Evolutionary conservation across 2,797 vertebrate species (phyloP).

Genomic region (Rhinella marina): DNA sequence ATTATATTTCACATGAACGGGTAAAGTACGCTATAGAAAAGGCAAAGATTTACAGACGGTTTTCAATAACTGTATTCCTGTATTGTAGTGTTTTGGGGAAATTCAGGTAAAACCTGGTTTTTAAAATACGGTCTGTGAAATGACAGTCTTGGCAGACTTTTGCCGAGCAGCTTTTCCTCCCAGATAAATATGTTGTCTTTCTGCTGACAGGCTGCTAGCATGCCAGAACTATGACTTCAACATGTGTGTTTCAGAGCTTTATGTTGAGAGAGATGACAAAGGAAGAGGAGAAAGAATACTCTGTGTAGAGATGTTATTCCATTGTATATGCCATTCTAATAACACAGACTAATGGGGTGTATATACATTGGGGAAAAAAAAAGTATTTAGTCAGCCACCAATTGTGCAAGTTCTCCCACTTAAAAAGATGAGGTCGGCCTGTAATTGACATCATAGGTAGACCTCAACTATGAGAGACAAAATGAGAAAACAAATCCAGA

Average conservation of each 20-base stretch:
- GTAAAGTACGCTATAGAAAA: neutral
- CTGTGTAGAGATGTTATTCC: neutral
- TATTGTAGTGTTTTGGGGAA: slow-evolving; percentile 20
- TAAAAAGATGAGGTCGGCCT: too few relatives aligned
- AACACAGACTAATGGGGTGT: neutral
- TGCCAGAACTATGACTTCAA: slow-evolving; percentile 55
- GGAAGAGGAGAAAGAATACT: slow-evolving; percentile 8
- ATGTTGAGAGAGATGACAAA: slow-evolving; percentile 34
- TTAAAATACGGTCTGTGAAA: slow-evolving; percentile 7
- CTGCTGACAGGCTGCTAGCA: slow-evolving; percentile 44
- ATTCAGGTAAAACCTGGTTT: slow-evolving; percentile 36
- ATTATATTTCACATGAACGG: neutral
- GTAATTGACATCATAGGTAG: too few relatives aligned
- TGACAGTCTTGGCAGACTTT: slow-evolving; percentile 43
- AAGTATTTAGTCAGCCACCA: too few relatives aligned
- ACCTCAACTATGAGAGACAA: too few relatives aligned
- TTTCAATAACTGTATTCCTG: neutral
- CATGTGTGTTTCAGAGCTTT: slow-evolving; percentile 39
- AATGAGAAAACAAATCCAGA: too few relatives aligned
- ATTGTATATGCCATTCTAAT: neutral
- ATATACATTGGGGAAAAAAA: too few relatives aligned
- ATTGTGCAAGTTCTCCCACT: too few relatives aligned
- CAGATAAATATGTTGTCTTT: slow-evolving; percentile 56
- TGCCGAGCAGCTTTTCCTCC: slow-evolving; percentile 27
- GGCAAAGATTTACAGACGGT: neutral